A percentile compares a stretch with the other conserved stretches of the same genome.
Evolutionary conservation across 1,140 invertebrate genomes (phyloP).

Genomic region (Papilio aristodemus): DNA sequence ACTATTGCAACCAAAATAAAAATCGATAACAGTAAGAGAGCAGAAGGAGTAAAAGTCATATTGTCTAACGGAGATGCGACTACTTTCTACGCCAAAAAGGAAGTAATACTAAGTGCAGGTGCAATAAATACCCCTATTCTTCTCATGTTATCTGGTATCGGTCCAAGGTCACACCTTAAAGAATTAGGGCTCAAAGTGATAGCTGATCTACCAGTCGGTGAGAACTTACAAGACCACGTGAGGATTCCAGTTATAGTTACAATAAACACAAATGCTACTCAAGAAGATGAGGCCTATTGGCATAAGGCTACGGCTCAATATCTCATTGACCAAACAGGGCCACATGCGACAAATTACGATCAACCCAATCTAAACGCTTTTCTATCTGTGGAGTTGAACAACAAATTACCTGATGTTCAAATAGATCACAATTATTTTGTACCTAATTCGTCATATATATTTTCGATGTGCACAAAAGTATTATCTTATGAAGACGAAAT

Average conservation of each 20-base stretch:
- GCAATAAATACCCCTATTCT: conserved; percentile 86
- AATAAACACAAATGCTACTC: conserved; percentile 76
- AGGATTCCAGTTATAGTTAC: conserved; percentile 84
- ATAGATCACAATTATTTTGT: conserved; percentile 81
- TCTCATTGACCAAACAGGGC: conserved; percentile 54
- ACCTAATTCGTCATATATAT: conserved; percentile 78
- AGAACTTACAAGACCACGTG: conserved; percentile 89
- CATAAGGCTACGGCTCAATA: conserved; percentile 62
- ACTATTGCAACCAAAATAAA: conserved; percentile 55
- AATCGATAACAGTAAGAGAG: conserved; percentile 45
- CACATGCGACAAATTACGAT: conserved; percentile 69
- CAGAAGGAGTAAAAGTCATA: conserved; percentile 52
- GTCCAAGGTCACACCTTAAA: conserved; percentile 80
- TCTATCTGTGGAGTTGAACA: conserved; percentile 81
- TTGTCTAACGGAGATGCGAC: conserved; percentile 68
- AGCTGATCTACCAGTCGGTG: conserved; percentile 86
- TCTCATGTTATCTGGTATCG: conserved; percentile 69
- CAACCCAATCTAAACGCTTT: conserved; percentile 79
- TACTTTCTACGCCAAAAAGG: conserved; percentile 82
- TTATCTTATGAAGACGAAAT: conserved; percentile 85
- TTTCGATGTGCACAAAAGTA: conserved; percentile 52
- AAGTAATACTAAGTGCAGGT: conserved; percentile 87
- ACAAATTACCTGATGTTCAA: conserved; percentile 82
- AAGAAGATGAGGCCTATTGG: conserved; percentile 55
- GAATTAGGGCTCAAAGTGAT: conserved; percentile 81